Evolutionary conservation across 2,797 vertebrate genomes (phyloP), one percentile per base, ranked within the genome.

Genomic region (Hybognathus amarus): DNA sequence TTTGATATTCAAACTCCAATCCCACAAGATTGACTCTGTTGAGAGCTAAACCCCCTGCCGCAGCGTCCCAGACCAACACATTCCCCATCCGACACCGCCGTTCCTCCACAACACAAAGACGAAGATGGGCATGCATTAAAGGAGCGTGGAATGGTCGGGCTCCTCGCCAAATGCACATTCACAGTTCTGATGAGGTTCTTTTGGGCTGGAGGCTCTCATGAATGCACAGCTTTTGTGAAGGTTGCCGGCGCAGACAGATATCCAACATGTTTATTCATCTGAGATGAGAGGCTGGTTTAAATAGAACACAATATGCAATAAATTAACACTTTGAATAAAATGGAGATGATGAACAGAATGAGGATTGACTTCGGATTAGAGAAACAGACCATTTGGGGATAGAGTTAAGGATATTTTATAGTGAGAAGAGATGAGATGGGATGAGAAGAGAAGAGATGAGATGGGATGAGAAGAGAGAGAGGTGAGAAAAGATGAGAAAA

Each of bases 201-300:
- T 77, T 61, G 61, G 73, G 50, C 40, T 59, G 50, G 47, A 69
- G 40, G 47, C 24, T 68, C 73, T 77, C 36, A 59, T 77, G 36
- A 83, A 92, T 87, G 89, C 85, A 88, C 90, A 88, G 91, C 91
- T 93, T 93, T 94, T 92, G 92, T 94, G 84, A 88, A 88, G 80
- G 86, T 83, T 88, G 86, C 91, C 89, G 90, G 90, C 90, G 93
- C 89, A 93, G 91, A 90, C 80, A 91, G 91, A 92, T 92, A 94
- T 90, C 90, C 90, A 91, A 91, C 89, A 88, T 91, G 93, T 83
- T 85, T 91, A 92, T 88, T 92, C 90, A 88, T 91, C 85, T 88
- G 85, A 83, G 81, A 80, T 50, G 77, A 88, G 91, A 88, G 79
- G 84, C 84, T 83, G 88, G 84, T 85, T 54, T 77, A 84, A 89